Evolutionary conservation across 2,113 vertebrate genomes (phyloP).

Genomic region (Bubo scandiacus): DNA sequence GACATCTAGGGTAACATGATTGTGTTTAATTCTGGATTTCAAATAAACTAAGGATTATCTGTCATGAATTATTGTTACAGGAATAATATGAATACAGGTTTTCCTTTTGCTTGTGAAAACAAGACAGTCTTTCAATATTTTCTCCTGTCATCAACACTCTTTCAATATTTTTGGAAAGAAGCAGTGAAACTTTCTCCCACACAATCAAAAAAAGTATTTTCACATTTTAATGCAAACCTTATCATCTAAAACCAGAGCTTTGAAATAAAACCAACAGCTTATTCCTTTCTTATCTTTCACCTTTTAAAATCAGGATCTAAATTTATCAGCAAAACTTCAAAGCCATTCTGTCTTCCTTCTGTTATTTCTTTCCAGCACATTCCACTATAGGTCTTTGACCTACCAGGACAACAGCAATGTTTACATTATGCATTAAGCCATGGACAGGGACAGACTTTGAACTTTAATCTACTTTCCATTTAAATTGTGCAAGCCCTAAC

Average conservation of each 20-base stretch:
- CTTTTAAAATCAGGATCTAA: neutral
- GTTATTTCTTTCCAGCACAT: neutral
- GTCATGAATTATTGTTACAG: neutral
- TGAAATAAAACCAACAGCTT: neutral
- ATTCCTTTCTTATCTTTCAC: neutral
- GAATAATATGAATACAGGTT: neutral
- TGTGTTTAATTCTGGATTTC: neutral
- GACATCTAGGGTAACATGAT: conserved; percentile 6
- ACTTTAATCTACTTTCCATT: neutral
- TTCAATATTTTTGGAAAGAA: neutral
- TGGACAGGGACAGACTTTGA: neutral
- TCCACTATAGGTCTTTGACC: neutral
- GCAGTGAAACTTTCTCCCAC: neutral
- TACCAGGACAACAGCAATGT: neutral
- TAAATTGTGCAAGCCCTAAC: neutral
- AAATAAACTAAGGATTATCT: neutral
- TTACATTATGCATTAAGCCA: neutral
- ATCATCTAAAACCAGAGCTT: neutral
- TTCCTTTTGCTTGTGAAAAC: neutral
- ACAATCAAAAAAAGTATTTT: neutral
- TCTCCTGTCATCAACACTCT: neutral
- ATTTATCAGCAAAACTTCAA: neutral
- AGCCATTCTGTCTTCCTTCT: neutral
- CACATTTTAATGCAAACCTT: neutral
- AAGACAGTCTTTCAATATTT: neutral